These are phyloP conservation scores for Channallabes apus DNA, from an alignment of 2,797 vertebrate genomes.

Conservation along the genomic window DNA sequence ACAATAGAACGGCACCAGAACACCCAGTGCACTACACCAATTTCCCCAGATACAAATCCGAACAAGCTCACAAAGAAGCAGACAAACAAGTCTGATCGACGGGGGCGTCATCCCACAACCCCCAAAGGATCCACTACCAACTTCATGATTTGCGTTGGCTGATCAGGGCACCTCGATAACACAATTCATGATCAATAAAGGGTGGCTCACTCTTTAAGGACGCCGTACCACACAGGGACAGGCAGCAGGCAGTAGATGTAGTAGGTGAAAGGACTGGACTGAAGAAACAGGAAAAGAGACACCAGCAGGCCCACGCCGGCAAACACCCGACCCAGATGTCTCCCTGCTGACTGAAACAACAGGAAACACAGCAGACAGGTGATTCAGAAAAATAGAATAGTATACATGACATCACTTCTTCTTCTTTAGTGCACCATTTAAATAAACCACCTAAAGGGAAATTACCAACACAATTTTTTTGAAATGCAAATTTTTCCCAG, in stretches of 20 bases:
- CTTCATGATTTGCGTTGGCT: no score
- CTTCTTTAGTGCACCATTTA: background rate
- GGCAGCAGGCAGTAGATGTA: slow-evolving; percentile 94
- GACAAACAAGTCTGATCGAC: no score
- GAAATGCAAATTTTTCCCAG: background rate
- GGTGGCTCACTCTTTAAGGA: slow-evolving; percentile 88
- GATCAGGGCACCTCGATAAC: background rate
- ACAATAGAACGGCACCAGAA: background rate
- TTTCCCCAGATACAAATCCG: no score
- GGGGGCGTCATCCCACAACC: no score
- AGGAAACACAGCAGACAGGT: slow-evolving; percentile 25
- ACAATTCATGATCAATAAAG: background rate
- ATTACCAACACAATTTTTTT: background rate
- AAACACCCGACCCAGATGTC: slow-evolving; percentile 65
- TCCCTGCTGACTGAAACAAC: slow-evolving; percentile 57
- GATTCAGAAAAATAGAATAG: background rate
- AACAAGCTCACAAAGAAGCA: no score
- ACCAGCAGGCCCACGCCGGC: slow-evolving; percentile 71
- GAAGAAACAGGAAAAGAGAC: slow-evolving; percentile 82
- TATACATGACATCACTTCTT: background rate
- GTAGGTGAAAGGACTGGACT: slow-evolving; percentile 87
- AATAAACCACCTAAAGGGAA: background rate
- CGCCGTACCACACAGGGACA: slow-evolving; percentile 87
- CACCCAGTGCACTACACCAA: background rate
- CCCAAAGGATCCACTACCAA: no score